Percentiles rank a stretch among this genome's conserved stretches.
These are phyloP conservation scores for Poicephalus meyeri DNA, from an alignment of 2,113 vertebrate genomes.

Conservation along the genomic window DNA sequence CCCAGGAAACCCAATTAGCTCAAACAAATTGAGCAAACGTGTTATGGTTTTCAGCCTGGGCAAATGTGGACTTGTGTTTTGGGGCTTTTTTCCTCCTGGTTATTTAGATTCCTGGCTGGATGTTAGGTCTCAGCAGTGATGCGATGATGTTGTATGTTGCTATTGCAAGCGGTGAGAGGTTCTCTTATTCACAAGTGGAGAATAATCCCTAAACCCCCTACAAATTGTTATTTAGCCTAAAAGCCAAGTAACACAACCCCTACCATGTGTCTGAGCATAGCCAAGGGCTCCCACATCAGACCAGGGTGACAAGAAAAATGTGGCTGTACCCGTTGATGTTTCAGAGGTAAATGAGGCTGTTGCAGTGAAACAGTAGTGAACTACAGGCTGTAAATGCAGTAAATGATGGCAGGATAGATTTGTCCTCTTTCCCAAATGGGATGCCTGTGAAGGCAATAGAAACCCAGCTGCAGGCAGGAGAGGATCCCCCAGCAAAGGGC, in stretches of 20 bases:
- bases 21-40: constrained; percentile 50
- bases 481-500: background rate
- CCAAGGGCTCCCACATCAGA: background rate
- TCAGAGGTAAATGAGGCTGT: background rate
- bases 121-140: background rate
- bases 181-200: background rate
- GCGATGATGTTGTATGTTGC: background rate
- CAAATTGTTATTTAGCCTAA: background rate
- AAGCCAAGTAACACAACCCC: background rate
- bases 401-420: background rate
- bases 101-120: constrained; percentile 16
- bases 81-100: background rate
- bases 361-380: background rate
- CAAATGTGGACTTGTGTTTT: background rate
- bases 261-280: background rate
- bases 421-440: background rate
- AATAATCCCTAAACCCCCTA: background rate
- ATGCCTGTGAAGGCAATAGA: fast-evolving
- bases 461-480: background rate
- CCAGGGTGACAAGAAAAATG: background rate
- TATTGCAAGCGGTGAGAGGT: background rate
- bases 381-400: background rate
- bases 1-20: constrained; percentile 67
- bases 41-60: constrained; percentile 17
- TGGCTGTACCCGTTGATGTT: background rate